Base-by-base conservation (phyloP, 2,888 invertebrate genomes). In the Elaeidobius kamerunicus region DNA sequence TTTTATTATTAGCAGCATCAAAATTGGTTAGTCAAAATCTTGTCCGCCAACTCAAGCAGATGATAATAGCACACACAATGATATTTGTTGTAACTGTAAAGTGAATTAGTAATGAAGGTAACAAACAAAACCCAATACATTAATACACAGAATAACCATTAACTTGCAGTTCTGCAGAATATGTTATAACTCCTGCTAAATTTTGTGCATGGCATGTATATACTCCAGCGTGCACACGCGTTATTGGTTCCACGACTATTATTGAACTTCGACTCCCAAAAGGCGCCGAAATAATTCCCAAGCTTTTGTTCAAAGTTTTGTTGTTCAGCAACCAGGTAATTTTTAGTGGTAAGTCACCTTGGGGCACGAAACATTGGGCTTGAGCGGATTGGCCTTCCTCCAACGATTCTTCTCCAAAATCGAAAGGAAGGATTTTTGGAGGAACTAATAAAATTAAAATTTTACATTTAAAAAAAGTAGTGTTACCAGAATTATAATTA, bases 171-270 rank as follows among this genome's bases (percentile, higher is more conserved):
- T 63, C 56, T 2, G 71, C 61, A n/a, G 63, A 62, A 52, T 66
- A 64, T n/a, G 48, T 52, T 16, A 62, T 56, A 43, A 56, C 52
- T 30, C 71, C 70, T 19, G 69, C 72, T 51, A 39, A 52, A 52
- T 72, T 72, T 39, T 50, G 78, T 48, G 86, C 88, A 66, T 80
- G 79, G 72, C 88, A 89, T 56, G 83, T 81, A 70, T 87, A 89
- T 64, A 82, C 83, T 63, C 88, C 88, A 62, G 84, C 81, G 71
- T 88, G 86, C 58, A 75, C 78, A 27, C 81, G 80, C 51, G 79
- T 78, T 34, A 84, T 83, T 5, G 80, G 77, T 64, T 83, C 82
- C 58, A 86, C 83, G 58, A 79, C 80, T 47, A 88, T 72, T 46
- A 82, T 70, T 58, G 82, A 73, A 59, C 76, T 75, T 80, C 71